A percentile compares a stretch with the other conserved stretches of the same genome.
Evolutionary conservation across 37 sponge, comb jelly and placozoan species (phyloP).

Genomic region (Aphrocallistes beatrix): DNA sequence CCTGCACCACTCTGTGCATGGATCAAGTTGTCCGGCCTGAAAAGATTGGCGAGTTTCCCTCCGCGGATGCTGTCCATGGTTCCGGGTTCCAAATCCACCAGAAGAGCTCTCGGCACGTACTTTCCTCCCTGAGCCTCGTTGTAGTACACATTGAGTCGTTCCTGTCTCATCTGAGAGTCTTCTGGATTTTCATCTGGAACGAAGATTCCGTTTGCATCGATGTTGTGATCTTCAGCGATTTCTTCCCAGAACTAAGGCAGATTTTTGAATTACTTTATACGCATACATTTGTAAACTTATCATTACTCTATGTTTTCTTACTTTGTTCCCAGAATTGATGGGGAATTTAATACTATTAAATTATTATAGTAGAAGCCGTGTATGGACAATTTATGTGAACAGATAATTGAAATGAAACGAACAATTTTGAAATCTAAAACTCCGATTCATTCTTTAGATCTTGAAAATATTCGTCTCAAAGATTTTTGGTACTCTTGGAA

Average conservation of each 20-base stretch:
- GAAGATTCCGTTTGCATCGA: conserved; percentile 96
- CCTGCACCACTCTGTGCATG: conserved; percentile 96
- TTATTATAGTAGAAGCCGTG: no score
- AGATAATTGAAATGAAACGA: no score
- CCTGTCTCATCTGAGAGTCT: conserved; percentile 88
- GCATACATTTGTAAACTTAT: no score
- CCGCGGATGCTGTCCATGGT: conserved; percentile 80
- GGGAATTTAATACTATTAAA: no score
- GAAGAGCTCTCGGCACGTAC: conserved; percentile 60
- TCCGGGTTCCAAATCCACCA: conserved; percentile 66
- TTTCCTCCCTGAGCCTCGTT: conserved; percentile 54
- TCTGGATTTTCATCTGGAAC: conserved; percentile 40
- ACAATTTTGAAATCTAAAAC: no score
- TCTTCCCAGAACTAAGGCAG: conserved; percentile 57
- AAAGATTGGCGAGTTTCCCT: conserved; percentile 93
- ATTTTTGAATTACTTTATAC: background rate
- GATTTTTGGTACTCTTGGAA: no score
- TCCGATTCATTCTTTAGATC: no score
- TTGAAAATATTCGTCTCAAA: no score
- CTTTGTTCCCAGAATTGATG: no score
- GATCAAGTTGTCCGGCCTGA: conserved; percentile 98
- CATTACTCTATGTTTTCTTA: no score
- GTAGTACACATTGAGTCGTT: conserved; percentile 99
- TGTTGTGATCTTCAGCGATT: conserved; percentile 89
- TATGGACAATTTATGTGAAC: no score